Conservation (phyloP, 2,797 vertebrate species). For the Nannoperca obscura region DNA sequence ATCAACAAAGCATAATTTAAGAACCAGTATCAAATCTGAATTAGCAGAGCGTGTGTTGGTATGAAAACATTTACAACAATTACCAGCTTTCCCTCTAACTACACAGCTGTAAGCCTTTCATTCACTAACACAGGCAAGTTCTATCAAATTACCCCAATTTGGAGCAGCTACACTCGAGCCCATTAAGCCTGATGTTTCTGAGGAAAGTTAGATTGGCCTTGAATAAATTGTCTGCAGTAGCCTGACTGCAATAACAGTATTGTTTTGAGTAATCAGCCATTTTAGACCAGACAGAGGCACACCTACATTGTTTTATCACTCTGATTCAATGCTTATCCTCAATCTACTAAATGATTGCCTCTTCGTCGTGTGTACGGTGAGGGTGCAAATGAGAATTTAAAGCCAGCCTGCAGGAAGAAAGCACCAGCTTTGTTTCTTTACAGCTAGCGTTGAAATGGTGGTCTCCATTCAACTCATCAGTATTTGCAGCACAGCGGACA, state of each 20-base stretch:
- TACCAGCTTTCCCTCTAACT: slow-evolving; percentile 12
- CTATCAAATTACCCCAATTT: slow-evolving; percentile 48
- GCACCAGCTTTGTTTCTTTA: background rate
- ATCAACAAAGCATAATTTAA: slow-evolving; percentile 8
- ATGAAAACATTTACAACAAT: slow-evolving; percentile 28
- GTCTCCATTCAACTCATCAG: slow-evolving; percentile 23
- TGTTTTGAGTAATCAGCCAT: slow-evolving; percentile 32
- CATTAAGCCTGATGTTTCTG: slow-evolving; percentile 36
- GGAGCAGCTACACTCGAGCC: slow-evolving; percentile 23
- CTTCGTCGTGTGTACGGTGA: slow-evolving; percentile 3
- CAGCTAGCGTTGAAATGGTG: slow-evolving; percentile 1
- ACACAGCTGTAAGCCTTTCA: slow-evolving; percentile 38
- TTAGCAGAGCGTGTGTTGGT: slow-evolving; percentile 3
- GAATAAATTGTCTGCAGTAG: slow-evolving; percentile 38
- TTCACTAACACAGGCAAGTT: slow-evolving; percentile 28
- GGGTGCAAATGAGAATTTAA: background rate
- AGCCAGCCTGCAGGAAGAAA: slow-evolving; percentile 2
- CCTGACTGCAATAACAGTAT: slow-evolving; percentile 26
- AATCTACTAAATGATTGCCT: slow-evolving; percentile 6
- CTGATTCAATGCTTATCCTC: slow-evolving; percentile 8
- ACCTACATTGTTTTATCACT: background rate
- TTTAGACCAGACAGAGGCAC: slow-evolving; percentile 6
- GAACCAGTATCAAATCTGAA: slow-evolving; percentile 5
- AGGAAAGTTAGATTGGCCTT: slow-evolving; percentile 25
- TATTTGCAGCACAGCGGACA: slow-evolving; percentile 2